phyloP scores from a whole-genome alignment of 37 sponge, comb jelly and placozoan species.

The Lycopodina hypogea region DNA sequence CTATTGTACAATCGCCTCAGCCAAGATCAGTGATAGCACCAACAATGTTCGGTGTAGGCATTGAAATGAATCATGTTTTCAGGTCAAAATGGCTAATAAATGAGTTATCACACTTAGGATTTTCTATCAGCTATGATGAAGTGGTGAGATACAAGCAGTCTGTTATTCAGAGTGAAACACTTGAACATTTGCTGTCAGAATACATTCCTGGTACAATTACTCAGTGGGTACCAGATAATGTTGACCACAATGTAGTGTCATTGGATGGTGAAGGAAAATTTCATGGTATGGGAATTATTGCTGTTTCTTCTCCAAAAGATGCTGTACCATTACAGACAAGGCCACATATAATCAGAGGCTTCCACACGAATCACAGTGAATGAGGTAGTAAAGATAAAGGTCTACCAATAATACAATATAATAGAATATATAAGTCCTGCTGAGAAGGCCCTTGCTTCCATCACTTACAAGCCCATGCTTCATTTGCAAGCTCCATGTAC shows the following conservation, averaged over 20 bases:
- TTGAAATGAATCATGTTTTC: too few species aligned
- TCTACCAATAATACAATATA: conserved; percentile 20
- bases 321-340: not conserved
- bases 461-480: not conserved
- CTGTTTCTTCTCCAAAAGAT: conserved; percentile 35
- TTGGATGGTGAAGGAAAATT: too few species aligned
- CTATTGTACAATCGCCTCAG: conserved; percentile 12
- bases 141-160: too few species aligned
- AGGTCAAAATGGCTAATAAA: not conserved
- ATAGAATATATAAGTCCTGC: conserved; percentile 9
- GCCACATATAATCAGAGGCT: conserved; percentile 11
- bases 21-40: too few species aligned
- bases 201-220: too few species aligned
- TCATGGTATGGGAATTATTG: conserved; percentile 47
- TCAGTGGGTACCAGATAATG: too few species aligned
- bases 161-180: too few species aligned
- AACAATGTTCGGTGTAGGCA: too few species aligned
- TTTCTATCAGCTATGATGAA: conserved; percentile 41
- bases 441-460: not conserved
- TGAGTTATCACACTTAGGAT: not conserved
- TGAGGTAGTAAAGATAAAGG: conserved; percentile 18
- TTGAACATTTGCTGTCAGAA: too few species aligned
- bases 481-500: conserved; percentile 24
- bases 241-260: too few species aligned
- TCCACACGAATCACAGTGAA: conserved; percentile 11